Evolutionary conservation across 2,888 invertebrate species (phyloP).

Genomic region (Drosophila diplacantha): DNA sequence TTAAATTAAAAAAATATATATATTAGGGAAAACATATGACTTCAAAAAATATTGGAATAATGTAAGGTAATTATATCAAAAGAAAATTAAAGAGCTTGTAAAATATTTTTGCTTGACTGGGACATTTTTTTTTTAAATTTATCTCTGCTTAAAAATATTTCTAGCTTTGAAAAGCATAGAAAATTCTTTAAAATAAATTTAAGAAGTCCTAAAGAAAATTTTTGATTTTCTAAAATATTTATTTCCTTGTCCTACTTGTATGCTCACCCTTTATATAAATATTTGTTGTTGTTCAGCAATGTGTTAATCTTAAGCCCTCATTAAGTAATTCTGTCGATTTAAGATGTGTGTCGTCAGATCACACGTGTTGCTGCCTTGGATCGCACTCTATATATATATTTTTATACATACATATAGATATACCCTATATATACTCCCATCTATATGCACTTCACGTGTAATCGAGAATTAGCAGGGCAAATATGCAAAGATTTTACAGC

Average conservation of each 20-base stretch:
- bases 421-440: neutral
- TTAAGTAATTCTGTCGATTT: constrained; percentile 7
- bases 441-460: constrained; percentile 46
- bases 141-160: neutral
- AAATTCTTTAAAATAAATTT: neutral
- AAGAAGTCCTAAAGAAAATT: neutral
- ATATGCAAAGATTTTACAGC: constrained; percentile 39
- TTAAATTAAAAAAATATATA: neutral
- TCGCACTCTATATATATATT: neutral
- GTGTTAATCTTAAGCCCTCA: constrained; percentile 1
- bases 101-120: neutral
- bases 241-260: neutral
- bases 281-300: neutral
- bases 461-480: constrained; percentile 53
- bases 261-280: neutral
- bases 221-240: neutral
- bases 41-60: neutral
- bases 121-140: neutral
- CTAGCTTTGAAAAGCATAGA: neutral
- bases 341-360: neutral
- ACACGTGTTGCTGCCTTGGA: constrained; percentile 40
- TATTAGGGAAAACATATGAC: neutral
- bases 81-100: accelerated
- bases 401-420: no score
- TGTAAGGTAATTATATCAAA: neutral